Percentiles rank a stretch among this genome's conserved stretches.
These are phyloP conservation scores for Varanus komodoensis DNA, from an alignment of 2,113 vertebrate genomes.

Conservation along the genomic window DNA sequence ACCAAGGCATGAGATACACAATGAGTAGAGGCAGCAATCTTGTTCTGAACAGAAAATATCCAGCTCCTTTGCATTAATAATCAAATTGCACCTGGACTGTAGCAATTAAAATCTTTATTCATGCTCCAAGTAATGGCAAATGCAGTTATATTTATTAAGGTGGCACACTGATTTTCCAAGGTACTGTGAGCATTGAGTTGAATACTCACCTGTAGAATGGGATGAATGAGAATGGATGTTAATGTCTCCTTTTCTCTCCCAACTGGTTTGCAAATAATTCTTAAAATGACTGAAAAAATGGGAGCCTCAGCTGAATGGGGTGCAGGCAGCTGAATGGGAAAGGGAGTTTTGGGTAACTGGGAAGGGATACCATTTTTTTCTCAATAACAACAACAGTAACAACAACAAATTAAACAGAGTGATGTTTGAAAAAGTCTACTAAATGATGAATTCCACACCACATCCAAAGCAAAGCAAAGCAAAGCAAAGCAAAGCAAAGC, in stretches of 20 bases:
- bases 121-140: slow-evolving; percentile 8
- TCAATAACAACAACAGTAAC: no score
- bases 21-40: slow-evolving; percentile 40
- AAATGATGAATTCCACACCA: not conserved
- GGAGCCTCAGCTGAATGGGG: not conserved
- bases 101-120: slow-evolving; percentile 15
- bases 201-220: not conserved
- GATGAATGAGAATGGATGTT: not conserved
- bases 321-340: not conserved
- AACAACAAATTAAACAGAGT: no score
- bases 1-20: slow-evolving; percentile 35
- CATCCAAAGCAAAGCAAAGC: not conserved
- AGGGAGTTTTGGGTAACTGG: not conserved
- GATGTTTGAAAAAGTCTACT: not conserved
- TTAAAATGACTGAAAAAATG: not conserved
- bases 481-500: not conserved
- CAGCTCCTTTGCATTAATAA: slow-evolving; percentile 14
- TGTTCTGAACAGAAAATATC: slow-evolving; percentile 19
- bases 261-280: no score
- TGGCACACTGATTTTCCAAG: not conserved
- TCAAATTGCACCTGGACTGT: slow-evolving; percentile 3
- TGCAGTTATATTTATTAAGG: not conserved
- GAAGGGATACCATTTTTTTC: not conserved
- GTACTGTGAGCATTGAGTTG: not conserved
- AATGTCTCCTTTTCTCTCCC: not conserved